Conservation (phyloP, 2,797 vertebrate genomes). For the Hydrolagus colliei region DNA sequence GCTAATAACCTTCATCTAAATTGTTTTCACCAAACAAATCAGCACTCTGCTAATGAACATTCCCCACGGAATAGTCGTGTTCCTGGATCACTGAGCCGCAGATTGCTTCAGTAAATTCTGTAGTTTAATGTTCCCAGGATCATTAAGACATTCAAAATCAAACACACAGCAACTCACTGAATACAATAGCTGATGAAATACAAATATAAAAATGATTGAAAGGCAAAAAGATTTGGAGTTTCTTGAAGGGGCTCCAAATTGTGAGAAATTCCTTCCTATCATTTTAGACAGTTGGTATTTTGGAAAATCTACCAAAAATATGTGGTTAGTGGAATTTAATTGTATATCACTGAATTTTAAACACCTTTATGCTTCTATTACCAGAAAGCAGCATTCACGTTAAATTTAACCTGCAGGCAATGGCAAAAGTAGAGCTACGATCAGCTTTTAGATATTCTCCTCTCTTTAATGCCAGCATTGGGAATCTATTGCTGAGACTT, state of each 20-base stretch:
- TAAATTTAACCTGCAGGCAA: conserved; percentile 2
- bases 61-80: neutral
- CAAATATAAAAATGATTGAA: neutral
- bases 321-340: neutral
- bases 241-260: neutral
- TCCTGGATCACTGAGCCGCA: neutral
- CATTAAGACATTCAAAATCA: neutral
- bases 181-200: neutral
- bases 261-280: neutral
- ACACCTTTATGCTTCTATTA: neutral
- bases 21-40: conserved; percentile 30
- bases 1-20: conserved; percentile 21
- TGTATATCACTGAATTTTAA: neutral
- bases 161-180: neutral
- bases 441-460: neutral
- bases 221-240: neutral
- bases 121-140: neutral
- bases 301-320: neutral
- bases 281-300: neutral
- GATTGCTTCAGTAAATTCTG: conserved; percentile 20
- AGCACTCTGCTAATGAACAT: conserved; percentile 27
- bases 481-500: neutral
- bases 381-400: neutral
- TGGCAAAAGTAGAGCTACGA: neutral
- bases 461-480: neutral